Conservation (phyloP, 2,797 vertebrate species). For the Peromyscus nudipes region DNA sequence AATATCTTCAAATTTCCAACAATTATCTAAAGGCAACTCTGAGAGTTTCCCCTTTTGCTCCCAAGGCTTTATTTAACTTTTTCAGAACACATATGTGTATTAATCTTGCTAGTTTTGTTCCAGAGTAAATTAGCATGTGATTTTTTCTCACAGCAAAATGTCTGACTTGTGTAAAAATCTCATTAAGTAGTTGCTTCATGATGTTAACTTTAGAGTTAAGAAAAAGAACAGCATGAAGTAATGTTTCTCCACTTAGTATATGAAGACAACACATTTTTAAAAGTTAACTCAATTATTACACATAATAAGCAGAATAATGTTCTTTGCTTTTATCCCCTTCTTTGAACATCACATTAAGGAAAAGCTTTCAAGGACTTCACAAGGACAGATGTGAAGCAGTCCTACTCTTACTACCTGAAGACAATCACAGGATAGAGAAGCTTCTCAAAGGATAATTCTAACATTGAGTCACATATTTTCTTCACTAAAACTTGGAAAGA, state of each 20-base stretch:
- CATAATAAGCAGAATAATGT: neutral
- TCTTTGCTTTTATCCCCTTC: neutral
- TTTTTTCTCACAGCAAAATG: neutral
- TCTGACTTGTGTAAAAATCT: neutral
- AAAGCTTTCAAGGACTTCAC: neutral
- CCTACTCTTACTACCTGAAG: neutral
- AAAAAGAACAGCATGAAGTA: neutral
- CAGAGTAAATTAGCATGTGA: neutral
- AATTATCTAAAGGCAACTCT: neutral
- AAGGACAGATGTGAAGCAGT: neutral
- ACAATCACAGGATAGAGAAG: neutral
- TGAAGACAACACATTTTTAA: neutral
- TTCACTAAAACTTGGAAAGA: neutral
- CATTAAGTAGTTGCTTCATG: constrained; percentile 2
- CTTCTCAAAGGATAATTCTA: neutral
- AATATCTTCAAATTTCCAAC: neutral
- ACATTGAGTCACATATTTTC: neutral
- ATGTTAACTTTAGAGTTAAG: constrained; percentile 11
- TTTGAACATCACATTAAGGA: neutral
- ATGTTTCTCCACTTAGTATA: neutral
- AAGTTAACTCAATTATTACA: neutral
- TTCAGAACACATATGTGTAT: neutral
- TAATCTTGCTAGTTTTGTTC: neutral
- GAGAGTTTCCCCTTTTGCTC: neutral
- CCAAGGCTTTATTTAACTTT: neutral